Evolutionary conservation across 1,140 invertebrate genomes (phyloP).

Genomic region (Sinonovacula constricta): DNA sequence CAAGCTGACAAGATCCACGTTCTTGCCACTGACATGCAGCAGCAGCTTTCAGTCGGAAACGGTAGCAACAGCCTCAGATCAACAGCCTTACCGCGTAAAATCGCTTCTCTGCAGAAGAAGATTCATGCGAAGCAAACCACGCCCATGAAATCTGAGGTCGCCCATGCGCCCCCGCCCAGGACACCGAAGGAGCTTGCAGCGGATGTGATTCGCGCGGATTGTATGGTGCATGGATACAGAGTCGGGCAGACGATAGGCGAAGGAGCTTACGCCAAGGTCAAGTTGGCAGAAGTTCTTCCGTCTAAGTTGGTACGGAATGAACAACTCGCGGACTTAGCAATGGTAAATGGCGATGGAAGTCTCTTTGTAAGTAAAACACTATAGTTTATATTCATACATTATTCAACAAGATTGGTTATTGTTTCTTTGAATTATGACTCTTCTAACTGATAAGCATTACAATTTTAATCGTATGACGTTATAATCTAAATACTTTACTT

Average conservation of each 20-base stretch:
- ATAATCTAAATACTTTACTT: too few species aligned
- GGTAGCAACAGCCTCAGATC: too few species aligned
- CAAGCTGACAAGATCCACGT: too few species aligned
- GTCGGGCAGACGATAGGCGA: conserved; percentile 56
- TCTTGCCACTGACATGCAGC: too few species aligned
- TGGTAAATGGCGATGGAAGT: background rate
- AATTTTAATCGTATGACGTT: too few species aligned
- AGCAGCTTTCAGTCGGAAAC: too few species aligned
- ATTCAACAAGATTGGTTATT: conserved; percentile 2
- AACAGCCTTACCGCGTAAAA: too few species aligned
- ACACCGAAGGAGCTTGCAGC: conserved; percentile 25
- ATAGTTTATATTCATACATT: too few species aligned
- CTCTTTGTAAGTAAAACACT: too few species aligned
- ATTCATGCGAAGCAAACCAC: too few species aligned
- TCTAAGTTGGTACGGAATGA: conserved; percentile 56
- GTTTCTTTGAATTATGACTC: conserved; percentile 52
- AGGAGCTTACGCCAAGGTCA: conserved; percentile 66
- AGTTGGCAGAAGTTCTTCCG: conserved; percentile 58
- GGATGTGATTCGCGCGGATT: conserved; percentile 53
- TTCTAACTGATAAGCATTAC: too few species aligned
- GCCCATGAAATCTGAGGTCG: conserved; percentile 12
- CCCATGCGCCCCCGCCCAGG: conserved; percentile 42
- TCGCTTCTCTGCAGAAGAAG: too few species aligned
- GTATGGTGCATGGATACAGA: conserved; percentile 58
- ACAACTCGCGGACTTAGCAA: conserved; percentile 34